Base-by-base conservation (phyloP, 2,797 vertebrate genomes). In the Rhodeus uyekii region DNA sequence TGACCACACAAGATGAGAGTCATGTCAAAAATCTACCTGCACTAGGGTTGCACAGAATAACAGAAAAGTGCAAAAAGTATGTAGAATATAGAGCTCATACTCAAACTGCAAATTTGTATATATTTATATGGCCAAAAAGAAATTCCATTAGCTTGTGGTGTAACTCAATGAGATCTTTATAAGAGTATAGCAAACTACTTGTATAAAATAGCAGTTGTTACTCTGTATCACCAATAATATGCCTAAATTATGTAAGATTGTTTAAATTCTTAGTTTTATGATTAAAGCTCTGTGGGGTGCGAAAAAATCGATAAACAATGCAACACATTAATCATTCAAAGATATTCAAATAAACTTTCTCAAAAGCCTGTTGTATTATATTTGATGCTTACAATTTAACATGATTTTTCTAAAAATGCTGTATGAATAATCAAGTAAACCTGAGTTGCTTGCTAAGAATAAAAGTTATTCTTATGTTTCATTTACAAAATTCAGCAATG, bases 1-100 rank as follows among this genome's bases (percentile, higher is more conserved):
- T 92, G 53, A 61, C 39, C 32, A 42, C 39, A 67, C 27, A 29
- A 39, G 18, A 39, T 27, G 1, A n/a, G 29, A 60, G 38, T 58
- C 34, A 58, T n/a, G 13, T 27, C n/a, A 48, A 34, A 71, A 9
- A 36, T 64, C 32, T 3, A 64, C 16, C 18, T 60, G 13, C 55
- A 60, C 1, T 29, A 29, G 13, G 13, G 24, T 29, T 29, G 13
- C 55, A 60, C 55, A 60, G 24, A 60, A 29, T 29, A 29, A 29
- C 24, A 27, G n/a, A n/a, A n/a, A n/a, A n/a, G 12, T 60, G 24
- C 24, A 29, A 60, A 60, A 60, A 60, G 13, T 27, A 29, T 60
- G 24, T 60, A 29, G 8, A 69, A 27, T 46, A 69, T 27, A 7
- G n/a, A 42, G 7, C 9, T 38, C 19, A 65, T 39, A 39, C 22